phyloP scores from a whole-genome alignment of 2,888 invertebrate species.

The Cheilosia impressa region DNA sequence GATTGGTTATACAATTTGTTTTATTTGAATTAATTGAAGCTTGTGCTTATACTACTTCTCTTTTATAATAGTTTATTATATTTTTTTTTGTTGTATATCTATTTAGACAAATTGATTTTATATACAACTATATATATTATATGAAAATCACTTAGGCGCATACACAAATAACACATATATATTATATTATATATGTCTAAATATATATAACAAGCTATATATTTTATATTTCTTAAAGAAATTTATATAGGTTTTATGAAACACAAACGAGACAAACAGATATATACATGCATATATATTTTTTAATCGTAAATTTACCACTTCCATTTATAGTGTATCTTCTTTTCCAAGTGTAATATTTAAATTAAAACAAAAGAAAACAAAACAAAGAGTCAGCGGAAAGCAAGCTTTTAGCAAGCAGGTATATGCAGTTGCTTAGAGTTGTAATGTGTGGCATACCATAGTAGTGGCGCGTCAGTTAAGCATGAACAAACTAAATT shows the following conservation, averaged over 20 bases:
- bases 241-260: conserved; percentile 75
- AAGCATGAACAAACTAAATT: conserved; percentile 66
- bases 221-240: conserved; percentile 76
- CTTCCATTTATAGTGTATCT: conserved; percentile 68
- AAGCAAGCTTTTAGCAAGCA: conserved; percentile 33
- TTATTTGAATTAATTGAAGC: conserved; percentile 63
- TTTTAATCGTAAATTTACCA: conserved; percentile 71
- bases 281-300: conserved; percentile 69
- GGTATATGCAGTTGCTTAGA: conserved; percentile 62
- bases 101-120: conserved; percentile 74
- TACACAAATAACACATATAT: conserved; percentile 72
- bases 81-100: conserved; percentile 59
- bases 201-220: conserved; percentile 73
- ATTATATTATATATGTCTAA: conserved; percentile 72
- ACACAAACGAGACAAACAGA: conserved; percentile 70
- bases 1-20: conserved; percentile 74
- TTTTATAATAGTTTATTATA: conserved; percentile 59
- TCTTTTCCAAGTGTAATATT: conserved; percentile 69
- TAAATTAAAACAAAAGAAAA: conserved; percentile 40
- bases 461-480: conserved; percentile 48
- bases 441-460: conserved; percentile 46
- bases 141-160: conserved; percentile 65
- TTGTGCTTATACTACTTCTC: conserved; percentile 71
- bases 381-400: conserved; percentile 30
- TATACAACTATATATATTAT: conserved; percentile 42